These are phyloP conservation scores for Chelonoidis abingdonii DNA, from an alignment of 2,113 vertebrate species.

Conservation along the genomic window DNA sequence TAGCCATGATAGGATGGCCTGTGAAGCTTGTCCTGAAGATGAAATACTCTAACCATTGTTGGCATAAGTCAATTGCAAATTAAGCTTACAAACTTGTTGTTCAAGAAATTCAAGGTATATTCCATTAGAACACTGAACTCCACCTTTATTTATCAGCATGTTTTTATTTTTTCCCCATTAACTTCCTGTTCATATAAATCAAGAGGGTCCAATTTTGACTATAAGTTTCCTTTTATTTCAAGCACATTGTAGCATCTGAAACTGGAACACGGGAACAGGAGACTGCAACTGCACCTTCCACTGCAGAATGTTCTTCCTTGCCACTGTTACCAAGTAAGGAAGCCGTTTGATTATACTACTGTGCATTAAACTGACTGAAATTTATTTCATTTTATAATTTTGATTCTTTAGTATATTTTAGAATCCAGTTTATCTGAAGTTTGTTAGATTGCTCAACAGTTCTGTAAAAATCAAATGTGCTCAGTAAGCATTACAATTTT, in stretches of 20 bases:
- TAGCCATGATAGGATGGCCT: background rate
- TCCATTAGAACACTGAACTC: background rate
- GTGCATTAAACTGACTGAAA: background rate
- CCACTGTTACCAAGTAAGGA: background rate
- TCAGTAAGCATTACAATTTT: background rate
- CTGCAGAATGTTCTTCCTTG: background rate
- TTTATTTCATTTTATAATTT: background rate
- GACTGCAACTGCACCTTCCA: background rate
- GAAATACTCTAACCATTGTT: background rate
- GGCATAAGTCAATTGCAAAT: background rate
- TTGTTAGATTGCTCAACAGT: background rate
- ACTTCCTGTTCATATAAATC: background rate
- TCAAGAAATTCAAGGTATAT: background rate
- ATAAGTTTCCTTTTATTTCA: background rate
- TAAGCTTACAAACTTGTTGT: background rate
- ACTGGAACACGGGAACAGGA: background rate
- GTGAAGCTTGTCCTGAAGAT: background rate
- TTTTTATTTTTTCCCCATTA: background rate
- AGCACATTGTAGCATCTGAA: background rate
- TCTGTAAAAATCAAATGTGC: background rate
- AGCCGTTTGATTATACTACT: background rate
- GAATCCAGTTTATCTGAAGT: background rate
- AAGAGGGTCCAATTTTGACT: rapidly evolving
- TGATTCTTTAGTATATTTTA: background rate
- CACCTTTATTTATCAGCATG: background rate